Evolutionary conservation across 2,888 invertebrate species (phyloP), one percentile per base, ranked within the genome.

Genomic region (Drosophila longiperda): DNA sequence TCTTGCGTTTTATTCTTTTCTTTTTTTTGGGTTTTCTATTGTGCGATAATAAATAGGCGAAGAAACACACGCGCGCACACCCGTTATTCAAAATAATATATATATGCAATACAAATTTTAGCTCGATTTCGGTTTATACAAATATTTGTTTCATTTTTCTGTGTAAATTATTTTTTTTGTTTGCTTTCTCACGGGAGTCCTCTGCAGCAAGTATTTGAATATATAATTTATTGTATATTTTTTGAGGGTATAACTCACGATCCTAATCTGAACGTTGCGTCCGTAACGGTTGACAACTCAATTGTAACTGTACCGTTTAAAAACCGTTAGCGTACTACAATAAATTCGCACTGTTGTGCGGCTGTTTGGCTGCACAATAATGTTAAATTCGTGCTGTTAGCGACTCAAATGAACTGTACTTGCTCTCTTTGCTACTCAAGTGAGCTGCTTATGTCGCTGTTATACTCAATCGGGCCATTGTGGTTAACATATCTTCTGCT

Each of bases 11-110:
- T 78, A 69, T 66, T 36, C 65, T 70, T 67, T 75, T 63, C 45
- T 67, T 48, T 60, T 59, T 54, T 58, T 59, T 68, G 68, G 71
- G 60, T 66, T 83, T 87, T 78, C 85, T 84, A 77, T 86, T 87
- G 90, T 87, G 82, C 78, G 78, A 86, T 78, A 83, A 86, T 87
- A 82, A 74, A 42, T 23, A 45, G 9, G 80, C 80, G 75, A 89
- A 84, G 75, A 89, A 84, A 86, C 91, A 91, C 90, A 87, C 89
- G 90, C 87, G 85, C 75, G 86, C 86, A 89, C 80, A 85, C 79
- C 60, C 66, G 53, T 69, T 65, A 66, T 55, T 38, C 32, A n/a
- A n/a, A 50, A 50, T 29, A 40, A 57, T 40, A 57, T 29, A 38
- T 54, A 75, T 79, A 80, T 77, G 53, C 49, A 73, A 77, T 67